A percentile compares a stretch with the other conserved stretches of the same genome.
phyloP scores from a whole-genome alignment of 2,888 invertebrate species.

The Plebejus argus region DNA sequence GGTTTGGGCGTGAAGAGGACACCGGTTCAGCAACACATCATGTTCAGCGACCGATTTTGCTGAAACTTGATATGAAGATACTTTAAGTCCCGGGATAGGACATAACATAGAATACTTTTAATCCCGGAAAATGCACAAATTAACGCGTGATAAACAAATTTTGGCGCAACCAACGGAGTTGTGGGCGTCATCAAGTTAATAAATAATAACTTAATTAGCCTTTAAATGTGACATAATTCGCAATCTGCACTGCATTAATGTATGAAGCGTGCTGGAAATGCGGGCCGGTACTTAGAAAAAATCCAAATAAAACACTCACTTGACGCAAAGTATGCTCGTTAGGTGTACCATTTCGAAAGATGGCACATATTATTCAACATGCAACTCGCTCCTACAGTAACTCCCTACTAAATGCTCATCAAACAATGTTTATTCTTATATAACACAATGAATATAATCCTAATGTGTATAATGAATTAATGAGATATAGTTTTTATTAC shows the following conservation, averaged over 20 bases:
- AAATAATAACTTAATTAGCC: not conserved
- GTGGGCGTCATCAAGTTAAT: too few species aligned
- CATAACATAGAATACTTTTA: too few species aligned
- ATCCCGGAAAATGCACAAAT: too few species aligned
- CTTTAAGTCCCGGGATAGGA: too few species aligned
- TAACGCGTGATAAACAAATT: too few species aligned
- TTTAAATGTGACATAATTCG: not conserved
- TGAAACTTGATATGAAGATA: too few species aligned
- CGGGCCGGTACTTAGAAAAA: not conserved
- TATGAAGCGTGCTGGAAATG: not conserved
- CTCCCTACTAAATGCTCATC: not conserved
- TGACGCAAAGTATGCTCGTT: conserved; percentile 51
- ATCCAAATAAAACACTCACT: conserved; percentile 48
- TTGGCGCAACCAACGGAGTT: too few species aligned
- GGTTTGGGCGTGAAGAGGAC: too few species aligned
- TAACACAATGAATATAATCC: not conserved
- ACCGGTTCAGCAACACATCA: too few species aligned
- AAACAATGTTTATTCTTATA: conserved; percentile 18
- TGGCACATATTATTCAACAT: not conserved
- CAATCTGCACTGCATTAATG: conserved; percentile 1
- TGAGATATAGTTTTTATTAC: not conserved
- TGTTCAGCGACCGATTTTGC: too few species aligned
- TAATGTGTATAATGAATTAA: not conserved
- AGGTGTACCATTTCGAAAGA: conserved; percentile 52
- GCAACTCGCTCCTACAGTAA: not conserved